Evolutionary conservation across 1,140 invertebrate species (phyloP).

Genomic region (Habropoda laboriosa): DNA sequence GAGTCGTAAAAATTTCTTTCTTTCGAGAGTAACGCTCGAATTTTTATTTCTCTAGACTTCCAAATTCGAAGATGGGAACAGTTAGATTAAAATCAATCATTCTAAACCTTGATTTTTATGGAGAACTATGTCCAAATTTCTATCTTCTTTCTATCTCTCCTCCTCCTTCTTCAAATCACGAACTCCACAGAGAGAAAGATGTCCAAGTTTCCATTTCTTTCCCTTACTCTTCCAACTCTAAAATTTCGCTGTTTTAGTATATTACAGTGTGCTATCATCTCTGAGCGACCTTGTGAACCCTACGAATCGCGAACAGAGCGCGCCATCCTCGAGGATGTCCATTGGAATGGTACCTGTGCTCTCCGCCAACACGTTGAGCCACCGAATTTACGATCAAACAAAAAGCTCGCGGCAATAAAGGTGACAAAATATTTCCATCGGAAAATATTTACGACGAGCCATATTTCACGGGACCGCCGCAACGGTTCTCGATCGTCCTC

Average conservation of each 20-base stretch:
- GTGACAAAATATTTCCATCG: constrained; percentile 79
- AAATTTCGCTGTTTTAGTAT: too few relatives aligned
- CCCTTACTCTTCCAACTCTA: too few relatives aligned
- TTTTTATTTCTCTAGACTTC: not conserved
- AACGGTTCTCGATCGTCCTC: not conserved
- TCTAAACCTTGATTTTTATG: too few relatives aligned
- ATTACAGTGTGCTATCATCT: too few relatives aligned
- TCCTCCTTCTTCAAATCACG: too few relatives aligned
- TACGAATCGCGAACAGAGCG: not conserved
- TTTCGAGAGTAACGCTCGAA: not conserved
- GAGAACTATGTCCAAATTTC: too few relatives aligned
- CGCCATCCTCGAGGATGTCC: not conserved
- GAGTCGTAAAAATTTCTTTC: not conserved
- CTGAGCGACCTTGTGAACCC: not conserved
- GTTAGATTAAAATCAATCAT: not conserved
- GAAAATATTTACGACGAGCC: constrained; percentile 73
- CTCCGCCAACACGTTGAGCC: constrained; percentile 36
- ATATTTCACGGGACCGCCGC: constrained; percentile 56
- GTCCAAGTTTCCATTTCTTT: too few relatives aligned
- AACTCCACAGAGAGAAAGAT: too few relatives aligned
- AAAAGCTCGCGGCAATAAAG: constrained; percentile 74
- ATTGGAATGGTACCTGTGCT: constrained; percentile 2
- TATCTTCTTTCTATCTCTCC: too few relatives aligned
- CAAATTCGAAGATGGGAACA: not conserved
- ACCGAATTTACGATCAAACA: constrained; percentile 77